Evolutionary conservation across 2,888 invertebrate genomes (phyloP).

Genomic region (Cheilosia soror): DNA sequence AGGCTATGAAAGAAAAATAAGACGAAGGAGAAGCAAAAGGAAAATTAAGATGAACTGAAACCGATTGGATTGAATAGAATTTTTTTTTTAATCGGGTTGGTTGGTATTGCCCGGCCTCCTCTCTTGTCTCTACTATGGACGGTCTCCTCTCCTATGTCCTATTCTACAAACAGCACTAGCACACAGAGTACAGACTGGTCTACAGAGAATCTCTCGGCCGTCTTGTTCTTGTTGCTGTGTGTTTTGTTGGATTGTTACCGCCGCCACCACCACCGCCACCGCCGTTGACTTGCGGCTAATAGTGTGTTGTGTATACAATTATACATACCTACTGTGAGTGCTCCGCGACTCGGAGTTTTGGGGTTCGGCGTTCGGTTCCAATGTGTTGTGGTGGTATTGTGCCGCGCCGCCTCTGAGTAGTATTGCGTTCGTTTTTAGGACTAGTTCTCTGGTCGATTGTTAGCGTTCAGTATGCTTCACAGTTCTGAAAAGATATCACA

Average conservation of each 20-base stretch:
- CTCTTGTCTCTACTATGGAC: slow-evolving; percentile 25
- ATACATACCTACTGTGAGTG: not conserved
- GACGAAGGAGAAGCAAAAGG: slow-evolving; percentile 44
- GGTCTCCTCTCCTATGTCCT: slow-evolving; percentile 40
- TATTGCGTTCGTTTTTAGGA: slow-evolving; percentile 73
- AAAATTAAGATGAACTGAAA: slow-evolving; percentile 73
- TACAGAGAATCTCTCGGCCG: slow-evolving; percentile 63
- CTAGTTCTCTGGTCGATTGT: slow-evolving; percentile 73
- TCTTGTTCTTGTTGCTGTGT: slow-evolving; percentile 62
- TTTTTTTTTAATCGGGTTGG: slow-evolving; percentile 55
- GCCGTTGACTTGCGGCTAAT: slow-evolving; percentile 39
- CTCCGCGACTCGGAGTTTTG: slow-evolving; percentile 67
- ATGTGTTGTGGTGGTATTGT: slow-evolving; percentile 70
- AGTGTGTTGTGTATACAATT: slow-evolving; percentile 42
- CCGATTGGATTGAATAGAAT: slow-evolving; percentile 73
- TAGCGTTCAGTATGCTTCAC: slow-evolving; percentile 70
- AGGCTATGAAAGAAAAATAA: slow-evolving; percentile 46
- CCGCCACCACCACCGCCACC: slow-evolving; percentile 36
- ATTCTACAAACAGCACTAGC: slow-evolving; percentile 47
- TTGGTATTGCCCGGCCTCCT: slow-evolving; percentile 48
- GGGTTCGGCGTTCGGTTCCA: slow-evolving; percentile 60
- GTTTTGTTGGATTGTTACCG: slow-evolving; percentile 45
- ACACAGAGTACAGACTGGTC: slow-evolving; percentile 66
- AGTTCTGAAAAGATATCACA: slow-evolving; percentile 74
- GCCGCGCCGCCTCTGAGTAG: slow-evolving; percentile 61